A percentile compares a stretch with the other conserved stretches of the same genome.
Conservation (phyloP, 2,888 invertebrate species). For the Himalopsyche anomala region DNA sequence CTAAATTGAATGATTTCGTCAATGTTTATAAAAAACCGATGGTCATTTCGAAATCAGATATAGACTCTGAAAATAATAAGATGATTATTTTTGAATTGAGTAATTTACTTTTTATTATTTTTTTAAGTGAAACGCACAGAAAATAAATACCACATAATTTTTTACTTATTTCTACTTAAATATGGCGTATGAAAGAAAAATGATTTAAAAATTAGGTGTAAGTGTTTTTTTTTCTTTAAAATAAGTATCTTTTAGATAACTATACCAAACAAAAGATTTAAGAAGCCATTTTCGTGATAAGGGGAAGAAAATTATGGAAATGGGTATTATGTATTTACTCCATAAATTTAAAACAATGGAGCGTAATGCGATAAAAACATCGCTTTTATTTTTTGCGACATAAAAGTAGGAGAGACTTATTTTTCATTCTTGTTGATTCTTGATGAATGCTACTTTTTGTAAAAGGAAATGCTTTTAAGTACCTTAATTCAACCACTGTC, state of each 20-base stretch:
- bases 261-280: constrained; percentile 53
- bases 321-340: constrained; percentile 59
- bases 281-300: constrained; percentile 56
- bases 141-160: no score
- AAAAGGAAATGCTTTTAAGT: constrained; percentile 41
- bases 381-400: constrained; percentile 45
- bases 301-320: constrained; percentile 62
- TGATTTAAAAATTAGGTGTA: no score
- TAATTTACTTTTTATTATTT: no score
- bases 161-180: no score
- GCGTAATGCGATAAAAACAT: constrained; percentile 61
- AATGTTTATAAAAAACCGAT: no score
- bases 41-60: no score
- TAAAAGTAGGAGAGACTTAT: constrained; percentile 38
- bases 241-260: not conserved
- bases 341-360: constrained; percentile 64
- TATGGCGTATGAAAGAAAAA: no score
- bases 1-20: no score
- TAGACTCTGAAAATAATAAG: no score
- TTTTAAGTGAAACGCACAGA: no score
- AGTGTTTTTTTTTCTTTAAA: not conserved
- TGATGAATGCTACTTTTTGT: constrained; percentile 43
- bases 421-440: constrained; percentile 38
- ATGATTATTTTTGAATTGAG: no score
- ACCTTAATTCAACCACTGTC: constrained; percentile 21